A percentile compares a stretch with the other conserved stretches of the same genome.
Evolutionary conservation across 1,140 invertebrate species (phyloP).

Genomic region (Tetraneura akinire): DNA sequence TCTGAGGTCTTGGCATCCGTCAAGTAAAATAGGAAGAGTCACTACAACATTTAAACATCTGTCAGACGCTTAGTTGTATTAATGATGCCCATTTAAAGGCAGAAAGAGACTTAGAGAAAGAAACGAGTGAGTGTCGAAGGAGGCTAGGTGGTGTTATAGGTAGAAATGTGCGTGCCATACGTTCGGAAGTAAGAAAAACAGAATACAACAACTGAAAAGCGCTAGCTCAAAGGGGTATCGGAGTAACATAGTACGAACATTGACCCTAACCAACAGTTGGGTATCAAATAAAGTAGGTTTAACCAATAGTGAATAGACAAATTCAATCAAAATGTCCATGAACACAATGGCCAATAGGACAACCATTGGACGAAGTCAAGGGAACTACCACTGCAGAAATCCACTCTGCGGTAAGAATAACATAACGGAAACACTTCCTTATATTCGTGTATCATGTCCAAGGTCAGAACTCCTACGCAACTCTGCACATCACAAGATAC

Average conservation of each 20-base stretch:
- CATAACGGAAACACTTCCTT: not conserved
- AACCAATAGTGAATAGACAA: not conserved
- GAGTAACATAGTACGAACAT: not conserved
- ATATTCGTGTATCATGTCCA: not conserved
- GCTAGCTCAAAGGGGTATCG: not conserved
- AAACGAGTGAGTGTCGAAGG: too few relatives aligned
- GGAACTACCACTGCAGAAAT: not conserved
- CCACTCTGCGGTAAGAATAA: not conserved
- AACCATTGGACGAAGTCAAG: not conserved
- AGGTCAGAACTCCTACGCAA: not conserved
- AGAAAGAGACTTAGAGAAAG: too few relatives aligned
- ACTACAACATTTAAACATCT: not conserved
- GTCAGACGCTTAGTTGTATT: not conserved
- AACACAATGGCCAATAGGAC: not conserved
- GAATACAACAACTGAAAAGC: not conserved
- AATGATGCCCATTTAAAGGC: not conserved
- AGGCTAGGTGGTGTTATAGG: not conserved
- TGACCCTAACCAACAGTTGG: not conserved
- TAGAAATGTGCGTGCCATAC: not conserved
- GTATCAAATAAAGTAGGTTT: not conserved
- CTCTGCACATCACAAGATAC: too few relatives aligned
- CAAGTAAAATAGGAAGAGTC: not conserved
- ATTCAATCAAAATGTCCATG: slow-evolving; percentile 6
- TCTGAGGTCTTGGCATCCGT: not conserved
- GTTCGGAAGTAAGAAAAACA: not conserved